A percentile compares a stretch with the other conserved stretches of the same genome.
These are phyloP conservation scores for Thalassophryne amazonica DNA, from an alignment of 2,797 vertebrate species.

Conservation along the genomic window DNA sequence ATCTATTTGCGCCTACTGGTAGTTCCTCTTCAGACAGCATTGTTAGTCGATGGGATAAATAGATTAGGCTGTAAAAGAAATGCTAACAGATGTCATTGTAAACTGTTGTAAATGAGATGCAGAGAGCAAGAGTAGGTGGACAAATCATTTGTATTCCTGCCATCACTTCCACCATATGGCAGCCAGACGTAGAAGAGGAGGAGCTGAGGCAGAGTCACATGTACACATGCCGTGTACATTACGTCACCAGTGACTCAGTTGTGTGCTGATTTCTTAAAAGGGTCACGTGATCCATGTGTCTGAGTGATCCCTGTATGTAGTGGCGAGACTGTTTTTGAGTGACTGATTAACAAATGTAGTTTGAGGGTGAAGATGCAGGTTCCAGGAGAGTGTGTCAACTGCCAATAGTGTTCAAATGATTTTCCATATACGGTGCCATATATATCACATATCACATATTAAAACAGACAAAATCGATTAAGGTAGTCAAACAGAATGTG, in stretches of 20 bases:
- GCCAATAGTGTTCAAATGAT: conserved; percentile 7
- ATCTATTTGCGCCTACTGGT: conserved; percentile 25
- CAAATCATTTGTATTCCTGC: conserved; percentile 42
- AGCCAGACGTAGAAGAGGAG: conserved; percentile 28
- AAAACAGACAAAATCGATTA: no score
- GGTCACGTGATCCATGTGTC: conserved; percentile 48
- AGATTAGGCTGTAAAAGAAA: conserved; percentile 12
- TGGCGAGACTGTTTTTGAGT: conserved; percentile 40
- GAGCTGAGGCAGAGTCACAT: conserved; percentile 32
- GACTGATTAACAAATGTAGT: conserved; percentile 18
- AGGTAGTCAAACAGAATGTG: no score
- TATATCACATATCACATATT: no score
- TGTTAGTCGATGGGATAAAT: conserved; percentile 14
- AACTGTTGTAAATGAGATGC: neutral
- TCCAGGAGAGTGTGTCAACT: conserved; percentile 5
- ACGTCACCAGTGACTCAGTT: conserved; percentile 57
- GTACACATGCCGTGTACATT: conserved; percentile 21
- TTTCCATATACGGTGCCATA: neutral
- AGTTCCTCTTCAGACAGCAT: conserved; percentile 21
- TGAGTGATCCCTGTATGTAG: conserved; percentile 56
- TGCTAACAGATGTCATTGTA: neutral
- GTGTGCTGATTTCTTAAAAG: conserved; percentile 35
- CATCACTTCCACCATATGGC: conserved; percentile 37
- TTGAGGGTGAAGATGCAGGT: conserved; percentile 2
- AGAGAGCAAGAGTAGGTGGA: conserved; percentile 19